Percentiles rank a stretch among this genome's conserved stretches.
These are phyloP conservation scores for Clivina fossor DNA, from an alignment of 2,888 invertebrate genomes.

Conservation along the genomic window DNA sequence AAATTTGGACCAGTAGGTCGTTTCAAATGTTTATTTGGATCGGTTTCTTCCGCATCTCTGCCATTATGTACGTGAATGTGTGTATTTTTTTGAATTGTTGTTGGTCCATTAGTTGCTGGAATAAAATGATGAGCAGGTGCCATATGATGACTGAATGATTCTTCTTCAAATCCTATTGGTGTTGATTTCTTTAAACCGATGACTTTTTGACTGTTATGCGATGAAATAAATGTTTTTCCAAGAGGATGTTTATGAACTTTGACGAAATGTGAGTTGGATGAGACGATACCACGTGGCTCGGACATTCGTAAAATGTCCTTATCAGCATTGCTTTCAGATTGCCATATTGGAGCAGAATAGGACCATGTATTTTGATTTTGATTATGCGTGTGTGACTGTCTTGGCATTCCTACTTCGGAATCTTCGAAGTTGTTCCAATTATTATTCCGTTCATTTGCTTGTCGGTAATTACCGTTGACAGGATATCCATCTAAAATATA, in stretches of 20 bases:
- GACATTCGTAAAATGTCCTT: slow-evolving; percentile 11
- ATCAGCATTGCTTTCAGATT: background rate
- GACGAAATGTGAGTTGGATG: slow-evolving; percentile 9
- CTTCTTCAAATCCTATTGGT: background rate
- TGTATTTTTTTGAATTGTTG: slow-evolving; percentile 4
- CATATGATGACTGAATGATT: background rate
- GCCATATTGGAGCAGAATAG: slow-evolving; percentile 10
- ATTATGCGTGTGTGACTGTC: background rate
- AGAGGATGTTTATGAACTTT: slow-evolving; percentile 13
- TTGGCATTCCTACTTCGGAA: background rate
- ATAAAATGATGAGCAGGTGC: background rate
- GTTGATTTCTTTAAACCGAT: no score
- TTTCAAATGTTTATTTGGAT: background rate
- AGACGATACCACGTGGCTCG: slow-evolving; percentile 9
- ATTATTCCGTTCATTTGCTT: no score
- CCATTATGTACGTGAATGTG: slow-evolving; percentile 14
- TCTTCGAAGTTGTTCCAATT: background rate
- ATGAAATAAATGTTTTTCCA: slow-evolving; percentile 5
- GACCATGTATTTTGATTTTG: slow-evolving; percentile 3
- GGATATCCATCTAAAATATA: no score
- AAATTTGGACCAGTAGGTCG: no score
- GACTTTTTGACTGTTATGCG: no score
- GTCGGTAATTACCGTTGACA: no score
- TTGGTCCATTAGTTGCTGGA: background rate
- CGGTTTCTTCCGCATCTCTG: slow-evolving; percentile 2